Evolutionary conservation across 1,140 invertebrate species (phyloP), one percentile per base, ranked within the genome.

Genomic region (Psilanteris sp.): DNA sequence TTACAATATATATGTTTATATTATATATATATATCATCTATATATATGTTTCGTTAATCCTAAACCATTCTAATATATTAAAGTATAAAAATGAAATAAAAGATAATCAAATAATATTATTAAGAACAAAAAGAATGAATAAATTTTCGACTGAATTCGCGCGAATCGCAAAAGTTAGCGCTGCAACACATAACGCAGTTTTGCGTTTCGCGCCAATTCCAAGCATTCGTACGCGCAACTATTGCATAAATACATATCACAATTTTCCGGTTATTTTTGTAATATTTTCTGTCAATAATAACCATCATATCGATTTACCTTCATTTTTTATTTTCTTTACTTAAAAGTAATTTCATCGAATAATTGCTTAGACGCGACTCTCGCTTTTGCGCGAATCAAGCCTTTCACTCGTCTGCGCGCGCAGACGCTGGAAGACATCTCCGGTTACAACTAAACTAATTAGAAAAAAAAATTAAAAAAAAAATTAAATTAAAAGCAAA

Each of bases 161-260:
- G 29, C 48, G 22, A 66, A 54, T 0, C 52, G 43, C 39, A 46
- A 54, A 55, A 36, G 2, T 7, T 0, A 3, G 8, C 10, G 15
- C 37, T 9, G 37, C 37, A 37, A 34, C 10, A 32, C 34, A 29
- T 10, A 34, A 36, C 44, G 34, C 26, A 37, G 48, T 44, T 54
- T 44, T 54, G 22, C 50, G 32, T 39, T 64, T 67, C 44, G 52
- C 66, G 34, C 66, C 66, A 50, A 50, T 43, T 52, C 13, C 27
- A 22, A 15, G 29, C 41, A 48, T 57, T 18, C 66, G 27, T 36
- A 50, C 54, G 50, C 43, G 36, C 43, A 55, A 43, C 66, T 70
- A 70, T 70, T 70, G 66, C 66, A 59, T 70, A 59, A 52, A 52
- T 59, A 70, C 44, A 70, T 70, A 70, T 70, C 66, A 70, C 66